Percentiles rank a stretch among this genome's conserved stretches.
Evolutionary conservation across 1,140 invertebrate species (phyloP).

Genomic region (Mizuhopecten yessoensis): DNA sequence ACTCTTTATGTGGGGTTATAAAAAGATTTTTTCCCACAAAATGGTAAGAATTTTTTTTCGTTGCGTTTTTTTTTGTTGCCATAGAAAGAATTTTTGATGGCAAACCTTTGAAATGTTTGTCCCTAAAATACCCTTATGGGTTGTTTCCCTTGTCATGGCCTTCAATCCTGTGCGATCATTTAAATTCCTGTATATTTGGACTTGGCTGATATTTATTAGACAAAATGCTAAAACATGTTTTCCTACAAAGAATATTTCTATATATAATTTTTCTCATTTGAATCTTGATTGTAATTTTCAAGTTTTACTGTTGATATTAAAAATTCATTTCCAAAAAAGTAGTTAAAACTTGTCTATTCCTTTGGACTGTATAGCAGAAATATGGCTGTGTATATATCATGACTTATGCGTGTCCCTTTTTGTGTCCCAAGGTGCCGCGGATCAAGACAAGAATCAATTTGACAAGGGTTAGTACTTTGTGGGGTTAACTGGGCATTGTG

Average conservation of each 20-base stretch:
- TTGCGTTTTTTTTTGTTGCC: not conserved
- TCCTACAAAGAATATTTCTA: too few relatives aligned
- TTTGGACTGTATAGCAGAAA: not conserved
- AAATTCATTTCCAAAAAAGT: not conserved
- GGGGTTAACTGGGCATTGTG: not conserved
- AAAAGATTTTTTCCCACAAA: not conserved
- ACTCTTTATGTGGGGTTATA: not conserved
- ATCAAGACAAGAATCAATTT: constrained; percentile 11
- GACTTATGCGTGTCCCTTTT: too few relatives aligned
- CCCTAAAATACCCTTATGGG: not conserved
- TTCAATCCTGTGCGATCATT: not conserved
- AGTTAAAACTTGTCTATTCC: not conserved
- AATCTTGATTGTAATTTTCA: not conserved
- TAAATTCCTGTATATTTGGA: not conserved
- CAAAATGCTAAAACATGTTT: too few relatives aligned
- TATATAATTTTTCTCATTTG: not conserved
- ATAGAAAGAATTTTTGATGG: not conserved
- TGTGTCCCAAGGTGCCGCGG: not conserved
- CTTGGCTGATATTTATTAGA: too few relatives aligned
- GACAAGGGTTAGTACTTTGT: not conserved
- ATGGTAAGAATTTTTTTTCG: not conserved
- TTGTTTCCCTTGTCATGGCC: not conserved
- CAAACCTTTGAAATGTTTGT: not conserved
- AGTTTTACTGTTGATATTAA: not conserved
- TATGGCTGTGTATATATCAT: not conserved